phyloP scores from a whole-genome alignment of 2,797 vertebrate species.

The Hyperoplus immaculatus region DNA sequence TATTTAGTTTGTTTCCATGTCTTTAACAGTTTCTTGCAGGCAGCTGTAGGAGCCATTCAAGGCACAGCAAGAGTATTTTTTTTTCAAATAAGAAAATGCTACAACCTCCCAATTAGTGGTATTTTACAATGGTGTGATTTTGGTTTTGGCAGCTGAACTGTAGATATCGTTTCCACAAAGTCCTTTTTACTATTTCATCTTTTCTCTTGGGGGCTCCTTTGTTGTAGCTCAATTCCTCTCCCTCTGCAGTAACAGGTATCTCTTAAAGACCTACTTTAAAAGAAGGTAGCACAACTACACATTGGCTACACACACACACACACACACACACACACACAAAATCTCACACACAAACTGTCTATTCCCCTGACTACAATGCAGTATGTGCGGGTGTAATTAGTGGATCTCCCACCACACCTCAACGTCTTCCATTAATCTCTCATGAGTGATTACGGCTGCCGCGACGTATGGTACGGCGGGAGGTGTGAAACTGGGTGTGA shows the following conservation, averaged over 20 bases:
- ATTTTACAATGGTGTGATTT: conserved; percentile 38
- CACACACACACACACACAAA: conserved; percentile 29
- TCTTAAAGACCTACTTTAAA: conserved; percentile 43
- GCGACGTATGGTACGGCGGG: conserved; percentile 73
- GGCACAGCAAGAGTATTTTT: background rate
- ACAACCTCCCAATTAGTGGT: conserved; percentile 27
- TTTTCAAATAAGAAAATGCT: background rate
- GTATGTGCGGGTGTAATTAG: conserved; percentile 76
- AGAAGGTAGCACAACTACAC: conserved; percentile 18
- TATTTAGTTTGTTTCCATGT: conserved; percentile 34
- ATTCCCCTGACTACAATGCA: conserved; percentile 57
- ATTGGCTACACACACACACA: background rate
- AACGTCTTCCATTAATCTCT: conserved; percentile 83
- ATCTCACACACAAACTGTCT: conserved; percentile 28
- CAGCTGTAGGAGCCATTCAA: conserved; percentile 13
- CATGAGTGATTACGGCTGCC: conserved; percentile 80
- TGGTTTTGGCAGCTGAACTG: conserved; percentile 20
- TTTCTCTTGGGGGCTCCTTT: conserved; percentile 49
- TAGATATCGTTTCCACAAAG: conserved; percentile 24
- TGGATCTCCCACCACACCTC: conserved; percentile 76
- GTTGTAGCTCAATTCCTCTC: conserved; percentile 35
- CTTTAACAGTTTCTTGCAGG: conserved; percentile 6
- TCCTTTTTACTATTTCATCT: conserved; percentile 15
- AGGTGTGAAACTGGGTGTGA: conserved; percentile 83
- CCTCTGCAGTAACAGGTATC: conserved; percentile 33